Conservation (phyloP, 2,797 vertebrate genomes). For the Alexandromys oeconomus region DNA sequence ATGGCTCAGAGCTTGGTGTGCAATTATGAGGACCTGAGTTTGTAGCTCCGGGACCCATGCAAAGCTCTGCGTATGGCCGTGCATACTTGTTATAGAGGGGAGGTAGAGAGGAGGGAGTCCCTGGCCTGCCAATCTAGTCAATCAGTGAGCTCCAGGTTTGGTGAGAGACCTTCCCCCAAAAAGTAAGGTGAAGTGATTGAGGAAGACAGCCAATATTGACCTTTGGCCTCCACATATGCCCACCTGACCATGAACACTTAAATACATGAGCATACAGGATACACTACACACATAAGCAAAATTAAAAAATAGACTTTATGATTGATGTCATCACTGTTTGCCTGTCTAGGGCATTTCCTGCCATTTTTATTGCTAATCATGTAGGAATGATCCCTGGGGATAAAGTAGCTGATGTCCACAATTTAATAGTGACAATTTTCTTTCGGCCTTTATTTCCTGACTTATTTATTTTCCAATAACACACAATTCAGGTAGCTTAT, state of each 20-base stretch:
- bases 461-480: conserved; percentile 38
- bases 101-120: not conserved
- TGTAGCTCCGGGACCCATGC: not conserved
- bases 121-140: not conserved
- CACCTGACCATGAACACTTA: not conserved
- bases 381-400: not conserved
- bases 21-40: not conserved
- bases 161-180: not conserved
- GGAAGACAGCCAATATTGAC: not conserved
- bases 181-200: not conserved
- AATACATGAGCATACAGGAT: too few species aligned
- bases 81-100: too few species aligned
- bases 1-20: not conserved
- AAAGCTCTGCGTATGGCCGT: not conserved
- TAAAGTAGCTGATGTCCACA: conserved; percentile 32
- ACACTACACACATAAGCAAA: not conserved
- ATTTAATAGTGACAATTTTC: conserved; percentile 49
- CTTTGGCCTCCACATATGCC: not conserved
- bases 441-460: conserved; percentile 26
- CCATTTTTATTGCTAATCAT: conserved; percentile 43
- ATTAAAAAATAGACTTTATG: too few species aligned
- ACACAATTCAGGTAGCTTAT: conserved; percentile 23
- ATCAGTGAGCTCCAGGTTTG: not conserved
- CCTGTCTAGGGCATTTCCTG: not conserved
- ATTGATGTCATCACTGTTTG: not conserved